These are phyloP conservation scores for Sebastes itinus DNA, from an alignment of 2,797 vertebrate species.

Conservation along the genomic window DNA sequence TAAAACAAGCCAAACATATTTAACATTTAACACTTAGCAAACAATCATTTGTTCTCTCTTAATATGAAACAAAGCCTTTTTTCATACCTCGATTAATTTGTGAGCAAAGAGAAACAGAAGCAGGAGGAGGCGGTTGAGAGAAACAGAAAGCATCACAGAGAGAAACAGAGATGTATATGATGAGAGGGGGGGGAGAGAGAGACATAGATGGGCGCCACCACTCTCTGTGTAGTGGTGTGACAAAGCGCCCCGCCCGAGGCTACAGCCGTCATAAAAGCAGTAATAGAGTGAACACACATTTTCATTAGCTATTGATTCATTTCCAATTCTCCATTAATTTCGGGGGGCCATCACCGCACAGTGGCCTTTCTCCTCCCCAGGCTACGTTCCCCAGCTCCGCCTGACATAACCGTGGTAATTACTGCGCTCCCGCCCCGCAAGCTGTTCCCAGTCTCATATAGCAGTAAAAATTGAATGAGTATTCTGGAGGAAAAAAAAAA, in stretches of 20 bases:
- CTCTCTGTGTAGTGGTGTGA: constrained; percentile 62
- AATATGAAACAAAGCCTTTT: constrained; percentile 36
- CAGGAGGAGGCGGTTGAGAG: constrained; percentile 9
- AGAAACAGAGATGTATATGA: constrained; percentile 51
- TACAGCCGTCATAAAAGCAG: constrained; percentile 76
- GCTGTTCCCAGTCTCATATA: constrained; percentile 75
- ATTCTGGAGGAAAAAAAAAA: constrained; percentile 37
- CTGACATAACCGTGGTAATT: constrained; percentile 83
- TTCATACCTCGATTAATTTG: constrained; percentile 32
- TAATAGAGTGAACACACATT: constrained; percentile 83
- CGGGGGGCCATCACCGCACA: constrained; percentile 67
- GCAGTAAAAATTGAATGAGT: constrained; percentile 69
- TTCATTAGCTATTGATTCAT: constrained; percentile 86
- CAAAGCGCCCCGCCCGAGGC: constrained; percentile 70
- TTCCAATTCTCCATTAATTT: constrained; percentile 83
- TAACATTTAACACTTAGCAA: constrained; percentile 11
- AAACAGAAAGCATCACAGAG: constrained; percentile 24
- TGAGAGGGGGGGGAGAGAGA: constrained; percentile 7
- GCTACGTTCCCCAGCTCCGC: constrained; percentile 76
- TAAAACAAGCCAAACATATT: constrained; percentile 13
- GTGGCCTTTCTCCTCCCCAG: constrained; percentile 76
- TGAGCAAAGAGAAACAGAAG: constrained; percentile 4
- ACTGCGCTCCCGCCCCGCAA: constrained; percentile 77
- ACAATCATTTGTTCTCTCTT: constrained; percentile 28
- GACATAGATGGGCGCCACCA: constrained; percentile 32